Percentiles rank a stretch among this genome's conserved stretches.
phyloP scores from a whole-genome alignment of 2,113 vertebrate species.

The Ceratotherium simum region DNA sequence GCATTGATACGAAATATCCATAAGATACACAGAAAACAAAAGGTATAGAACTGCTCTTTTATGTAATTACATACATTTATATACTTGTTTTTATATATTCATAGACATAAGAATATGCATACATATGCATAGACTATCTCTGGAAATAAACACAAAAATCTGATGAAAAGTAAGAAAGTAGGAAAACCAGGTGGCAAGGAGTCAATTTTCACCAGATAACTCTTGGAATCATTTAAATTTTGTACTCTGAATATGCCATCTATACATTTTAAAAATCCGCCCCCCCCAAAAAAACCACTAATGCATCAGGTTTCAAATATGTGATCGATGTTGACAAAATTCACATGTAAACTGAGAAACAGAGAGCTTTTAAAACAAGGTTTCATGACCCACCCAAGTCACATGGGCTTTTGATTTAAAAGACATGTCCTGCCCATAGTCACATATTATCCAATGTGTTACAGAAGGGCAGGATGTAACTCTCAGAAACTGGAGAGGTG shows the following conservation, averaged over 20 bases:
- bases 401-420: not conserved
- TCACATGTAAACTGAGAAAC: not conserved
- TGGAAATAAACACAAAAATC: not conserved
- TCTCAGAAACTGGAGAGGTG: not conserved
- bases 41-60: not conserved
- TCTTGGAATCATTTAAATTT: conserved; percentile 12
- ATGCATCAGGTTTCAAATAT: not conserved
- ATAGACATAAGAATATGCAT: not conserved
- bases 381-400: not conserved
- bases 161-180: not conserved
- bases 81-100: not conserved
- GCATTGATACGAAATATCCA: not conserved
- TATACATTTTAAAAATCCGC: not conserved
- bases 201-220: not conserved
- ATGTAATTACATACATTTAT: not conserved
- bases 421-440: not conserved
- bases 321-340: not conserved
- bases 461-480: not conserved
- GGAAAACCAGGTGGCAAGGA: not conserved
- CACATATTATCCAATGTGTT: not conserved
- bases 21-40: not conserved
- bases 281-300: not conserved
- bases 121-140: not conserved
- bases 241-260: not conserved
- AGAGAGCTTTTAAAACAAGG: not conserved